Conservation (phyloP, 2,888 invertebrate genomes). For the Serripes groenlandicus region DNA sequence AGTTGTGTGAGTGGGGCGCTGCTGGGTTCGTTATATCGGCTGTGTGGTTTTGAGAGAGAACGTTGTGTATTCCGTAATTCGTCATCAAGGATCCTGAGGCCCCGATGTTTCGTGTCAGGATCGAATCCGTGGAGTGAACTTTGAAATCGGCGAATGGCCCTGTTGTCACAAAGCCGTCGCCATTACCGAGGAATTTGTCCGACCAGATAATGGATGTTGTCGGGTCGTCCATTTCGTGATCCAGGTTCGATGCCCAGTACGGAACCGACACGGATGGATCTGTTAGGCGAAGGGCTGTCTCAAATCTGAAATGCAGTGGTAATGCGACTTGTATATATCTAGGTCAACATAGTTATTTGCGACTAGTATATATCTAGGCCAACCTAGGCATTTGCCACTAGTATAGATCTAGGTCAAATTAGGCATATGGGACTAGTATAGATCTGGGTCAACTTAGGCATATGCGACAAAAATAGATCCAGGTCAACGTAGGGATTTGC, state of each 20-base stretch:
- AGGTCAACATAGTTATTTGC: no score
- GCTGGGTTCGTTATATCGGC: slow-evolving; percentile 58
- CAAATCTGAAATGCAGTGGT: no score
- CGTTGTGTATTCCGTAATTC: slow-evolving; percentile 56
- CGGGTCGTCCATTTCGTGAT: slow-evolving; percentile 66
- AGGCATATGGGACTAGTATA: no score
- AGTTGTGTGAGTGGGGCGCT: slow-evolving; percentile 48
- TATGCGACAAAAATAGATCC: no score
- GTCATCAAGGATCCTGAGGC: slow-evolving; percentile 63
- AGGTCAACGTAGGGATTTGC: no score
- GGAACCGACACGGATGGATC: slow-evolving; percentile 64
- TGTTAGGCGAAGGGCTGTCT: slow-evolving; percentile 65
- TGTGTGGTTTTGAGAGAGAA: slow-evolving; percentile 60
- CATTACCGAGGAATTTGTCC: slow-evolving; percentile 63
- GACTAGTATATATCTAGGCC: no score
- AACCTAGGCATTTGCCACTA: no score
- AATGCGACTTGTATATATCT: no score
- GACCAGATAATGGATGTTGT: slow-evolving; percentile 69
- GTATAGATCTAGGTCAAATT: no score
- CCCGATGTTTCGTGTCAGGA: slow-evolving; percentile 63
- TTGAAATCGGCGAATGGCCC: slow-evolving; percentile 68
- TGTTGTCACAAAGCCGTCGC: slow-evolving; percentile 66
- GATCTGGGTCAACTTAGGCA: no score
- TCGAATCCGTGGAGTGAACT: slow-evolving; percentile 47
- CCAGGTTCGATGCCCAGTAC: slow-evolving; percentile 71